These are phyloP conservation scores for Heliconius aoede DNA, from an alignment of 2,888 invertebrate species.

Conservation along the genomic window DNA sequence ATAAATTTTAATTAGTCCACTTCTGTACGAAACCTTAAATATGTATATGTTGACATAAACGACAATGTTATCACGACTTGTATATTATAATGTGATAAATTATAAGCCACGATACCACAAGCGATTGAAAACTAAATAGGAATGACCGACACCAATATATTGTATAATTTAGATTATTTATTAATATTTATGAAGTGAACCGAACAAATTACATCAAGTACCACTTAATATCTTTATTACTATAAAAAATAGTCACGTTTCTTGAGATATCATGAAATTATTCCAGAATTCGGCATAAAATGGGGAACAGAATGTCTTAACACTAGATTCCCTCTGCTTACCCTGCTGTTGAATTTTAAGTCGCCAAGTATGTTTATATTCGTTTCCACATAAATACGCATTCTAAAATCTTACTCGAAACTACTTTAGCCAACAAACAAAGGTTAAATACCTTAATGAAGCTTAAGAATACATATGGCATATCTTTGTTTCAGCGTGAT, in stretches of 20 bases:
- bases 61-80: constrained; percentile 18
- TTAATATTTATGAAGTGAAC: not conserved
- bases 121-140: constrained; percentile 4
- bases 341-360: too few relatives aligned
- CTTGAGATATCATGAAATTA: not conserved
- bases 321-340: too few relatives aligned
- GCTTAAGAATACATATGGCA: constrained; percentile 20
- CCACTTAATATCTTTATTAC: not conserved
- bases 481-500: constrained; percentile 42
- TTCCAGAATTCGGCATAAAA: too few relatives aligned
- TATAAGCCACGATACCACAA: constrained; percentile 16
- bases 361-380: not conserved
- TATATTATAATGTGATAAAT: constrained; percentile 19
- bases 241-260: not conserved
- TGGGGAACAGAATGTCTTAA: too few relatives aligned
- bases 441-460: constrained; percentile 22
- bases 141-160: not conserved
- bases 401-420: not conserved
- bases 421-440: not conserved
- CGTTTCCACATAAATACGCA: not conserved
- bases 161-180: not conserved
- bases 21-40: not conserved
- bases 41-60: constrained; percentile 5
- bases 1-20: constrained; percentile 6
- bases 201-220: not conserved